Base-by-base conservation (phyloP, 2,797 vertebrate species). In the Coranthus polyacanthus region DNA sequence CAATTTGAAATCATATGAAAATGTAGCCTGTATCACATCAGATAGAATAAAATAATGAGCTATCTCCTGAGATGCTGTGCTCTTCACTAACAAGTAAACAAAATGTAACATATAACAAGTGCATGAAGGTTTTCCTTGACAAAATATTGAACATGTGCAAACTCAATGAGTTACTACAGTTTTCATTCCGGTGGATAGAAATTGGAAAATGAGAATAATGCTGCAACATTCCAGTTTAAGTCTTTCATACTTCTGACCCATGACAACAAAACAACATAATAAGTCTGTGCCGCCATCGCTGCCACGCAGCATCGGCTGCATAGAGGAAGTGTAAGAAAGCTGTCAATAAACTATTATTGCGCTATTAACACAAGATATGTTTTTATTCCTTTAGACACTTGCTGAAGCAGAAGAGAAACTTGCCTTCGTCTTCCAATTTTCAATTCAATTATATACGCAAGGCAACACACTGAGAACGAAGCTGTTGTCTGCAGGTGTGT, bases 231-330 rank as follows among this genome's bases (percentile, higher is more conserved):
- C 45, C 37, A 42, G 17, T 67, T 62, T 54, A 26, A 66, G 41
- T 56, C 61, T 80, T 78, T 75, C 56, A 54, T 78, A 84, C 34
- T 73, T 88, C 85, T 78, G 68, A 79, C 65, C 59, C n/a, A 0
- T 72, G 77, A 73, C 79, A 82, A 69, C 59, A 71, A 78, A 78
- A 82, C 72, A 75, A 68, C 81, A 75, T 79, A 85, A 89, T 73
- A 54, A 69, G 67, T 68, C 22, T 57, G 66, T 37, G 51, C 55
- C 0, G 37, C 50, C 29, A 2, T 34, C 13, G 6, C n/a, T n/a
- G n/a, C 6, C 32, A 21, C 6, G 1, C 16, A 9, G 49, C 65
- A 64, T 78, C 61, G 52, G 50, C 21, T 46, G 36, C 51, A 63
- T 16, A 12, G 57, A 74, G 55, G 32, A 65, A 81, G 24, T 17